These are phyloP conservation scores for Spizaetus ornatus DNA, from an alignment of 2,113 vertebrate genomes.

Conservation along the genomic window DNA sequence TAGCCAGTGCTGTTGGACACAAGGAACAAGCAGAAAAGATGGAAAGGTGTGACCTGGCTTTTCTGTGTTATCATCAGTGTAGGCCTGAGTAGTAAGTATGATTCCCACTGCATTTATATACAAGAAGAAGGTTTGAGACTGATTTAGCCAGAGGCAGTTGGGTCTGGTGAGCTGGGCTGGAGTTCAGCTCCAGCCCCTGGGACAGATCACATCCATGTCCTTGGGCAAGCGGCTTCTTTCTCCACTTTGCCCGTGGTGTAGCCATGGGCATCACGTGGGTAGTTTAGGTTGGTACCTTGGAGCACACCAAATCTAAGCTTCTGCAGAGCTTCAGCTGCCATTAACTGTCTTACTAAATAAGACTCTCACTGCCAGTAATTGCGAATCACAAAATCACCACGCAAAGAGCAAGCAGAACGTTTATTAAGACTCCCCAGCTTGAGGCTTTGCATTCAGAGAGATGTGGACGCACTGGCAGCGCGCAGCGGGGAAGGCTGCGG, in stretches of 20 bases:
- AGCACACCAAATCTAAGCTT: not conserved
- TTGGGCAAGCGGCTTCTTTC: not conserved
- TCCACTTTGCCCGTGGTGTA: not conserved
- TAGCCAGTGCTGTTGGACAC: not conserved
- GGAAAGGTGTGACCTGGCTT: not conserved
- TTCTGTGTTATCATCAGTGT: not conserved
- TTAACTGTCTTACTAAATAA: not conserved
- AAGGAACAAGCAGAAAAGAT: not conserved
- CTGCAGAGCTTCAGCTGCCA: not conserved
- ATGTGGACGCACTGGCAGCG: fast-evolving
- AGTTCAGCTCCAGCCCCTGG: not conserved
- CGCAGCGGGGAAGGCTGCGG: fast-evolving
- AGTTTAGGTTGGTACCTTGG: not conserved
- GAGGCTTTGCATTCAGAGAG: not conserved
- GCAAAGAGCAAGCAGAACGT: not conserved
- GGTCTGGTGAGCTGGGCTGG: not conserved
- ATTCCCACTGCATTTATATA: not conserved
- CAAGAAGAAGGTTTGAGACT: not conserved
- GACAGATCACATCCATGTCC: not conserved
- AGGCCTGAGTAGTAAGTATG: not conserved
- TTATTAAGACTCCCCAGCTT: not conserved
- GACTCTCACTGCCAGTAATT: not conserved
- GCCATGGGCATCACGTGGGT: fast-evolving
- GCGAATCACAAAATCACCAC: not conserved
- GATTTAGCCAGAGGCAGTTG: not conserved